Conservation (phyloP, 2,888 invertebrate genomes). For the Aphidoletes aphidimyza region DNA sequence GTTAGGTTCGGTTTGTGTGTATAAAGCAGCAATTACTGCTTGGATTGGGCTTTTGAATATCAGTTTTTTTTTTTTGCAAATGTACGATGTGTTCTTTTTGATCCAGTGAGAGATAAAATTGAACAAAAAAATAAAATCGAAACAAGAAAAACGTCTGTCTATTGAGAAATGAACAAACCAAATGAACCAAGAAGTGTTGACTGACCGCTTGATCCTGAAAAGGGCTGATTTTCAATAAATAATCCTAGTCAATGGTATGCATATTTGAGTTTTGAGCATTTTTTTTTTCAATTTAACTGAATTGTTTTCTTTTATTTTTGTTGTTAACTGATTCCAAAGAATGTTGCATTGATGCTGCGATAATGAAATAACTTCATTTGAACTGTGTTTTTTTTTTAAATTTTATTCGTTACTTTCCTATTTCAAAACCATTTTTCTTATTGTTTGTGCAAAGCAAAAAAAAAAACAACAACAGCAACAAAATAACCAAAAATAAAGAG, state of each 20-base stretch:
- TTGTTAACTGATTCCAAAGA: not conserved
- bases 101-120: no score
- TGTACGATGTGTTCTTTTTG: no score
- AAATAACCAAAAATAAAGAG: not conserved
- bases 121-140: not conserved
- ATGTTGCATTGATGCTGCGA: conserved; percentile 5
- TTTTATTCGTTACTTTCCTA: conserved; percentile 3
- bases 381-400: not conserved
- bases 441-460: not conserved
- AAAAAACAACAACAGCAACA: not conserved
- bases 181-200: not conserved
- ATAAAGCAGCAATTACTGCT: not conserved
- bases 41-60: not conserved
- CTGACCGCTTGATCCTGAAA: not conserved
- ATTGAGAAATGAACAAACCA: no score
- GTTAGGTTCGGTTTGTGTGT: not conserved
- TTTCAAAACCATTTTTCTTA: not conserved
- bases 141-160: no score
- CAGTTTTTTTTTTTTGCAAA: not conserved
- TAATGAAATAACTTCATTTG: not conserved
- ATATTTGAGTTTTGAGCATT: not conserved
- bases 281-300: not conserved
- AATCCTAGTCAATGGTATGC: conserved; percentile 33
- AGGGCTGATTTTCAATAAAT: not conserved
- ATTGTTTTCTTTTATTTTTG: not conserved